Evolutionary conservation across 2,113 vertebrate species (phyloP), one percentile per base, ranked within the genome.

Genomic region (Eulacestoma nigropectus): DNA sequence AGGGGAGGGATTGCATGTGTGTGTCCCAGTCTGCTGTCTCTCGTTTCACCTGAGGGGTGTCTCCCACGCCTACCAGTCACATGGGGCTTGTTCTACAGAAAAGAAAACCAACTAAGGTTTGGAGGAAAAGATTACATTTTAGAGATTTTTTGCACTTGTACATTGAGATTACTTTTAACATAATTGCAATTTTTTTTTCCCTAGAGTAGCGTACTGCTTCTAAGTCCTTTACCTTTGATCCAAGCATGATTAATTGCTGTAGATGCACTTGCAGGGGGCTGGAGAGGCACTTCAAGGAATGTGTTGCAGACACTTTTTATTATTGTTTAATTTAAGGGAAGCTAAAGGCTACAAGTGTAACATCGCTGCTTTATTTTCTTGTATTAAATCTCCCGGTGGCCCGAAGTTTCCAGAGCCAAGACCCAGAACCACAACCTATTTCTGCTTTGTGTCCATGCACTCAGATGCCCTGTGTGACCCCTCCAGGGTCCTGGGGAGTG

Each of bases 401-500:
- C 49, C 56, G 63, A 84, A 57, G 26, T 70, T 89, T 78, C 52
- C 74, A 49, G 59, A 89, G 23, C 33, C 44, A 42, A 86, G 46
- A 55, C 29, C 32, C 42, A 55, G 72, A 77, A 49, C 19, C 4
- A 3, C 29, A 42, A 9, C n/a, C 32, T 46, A 2, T 62, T 60
- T 60, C 41, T 93, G 64, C 46, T 65, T 42, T 29, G 22, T 87
- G 60, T 42, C 65, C 0, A 0, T 55, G 56, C 62, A 35, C 27
- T 89, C 62, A 55, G 14, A 18, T 41, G 44, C 73, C 46, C 0
- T 0, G 7, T 19, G 11, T 47, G 68, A 72, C 39, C 33, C 25
- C 9, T 47, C 23, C 2, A 1, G 41, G 25, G 35, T 47, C 35
- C 13, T 0, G 6, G 10, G 32, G 21, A 69, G 22, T 3, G 7